Base-by-base conservation (phyloP, 2,888 invertebrate species). In the Orgyia antiqua region DNA sequence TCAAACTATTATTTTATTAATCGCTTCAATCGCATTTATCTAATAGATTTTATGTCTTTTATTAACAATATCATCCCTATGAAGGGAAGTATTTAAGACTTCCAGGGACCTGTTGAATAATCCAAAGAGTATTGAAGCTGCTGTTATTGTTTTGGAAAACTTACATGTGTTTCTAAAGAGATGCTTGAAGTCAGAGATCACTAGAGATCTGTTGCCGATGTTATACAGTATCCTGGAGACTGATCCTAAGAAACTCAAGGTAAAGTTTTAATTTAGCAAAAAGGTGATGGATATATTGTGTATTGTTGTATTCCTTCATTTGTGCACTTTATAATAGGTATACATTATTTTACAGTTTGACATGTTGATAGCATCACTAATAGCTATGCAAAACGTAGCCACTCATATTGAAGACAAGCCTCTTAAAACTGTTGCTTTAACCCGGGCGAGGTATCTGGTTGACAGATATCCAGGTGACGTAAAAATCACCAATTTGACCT, bases 181-280 rank as follows among this genome's bases (percentile, higher is more conserved):
- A 80, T 94, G 96, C 38, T 91, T 93, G 8, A 84, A 90, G 25
- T 93, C 93, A 24, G 94, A 95, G 46, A 89, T 94, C 20, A 90
- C 93, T 51, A 88, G 89, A 2, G 96, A 97, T 63, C 91, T 98
- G 28, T 83, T 98, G 53, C 96, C 96, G 3, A 89, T 97, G 84
- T 84, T 98, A 29, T 96, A 93, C 79, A 91, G 89, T 50, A 93
- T 96, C 12, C 92, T 98, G 62, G 97, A 98, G 58, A 95, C 94
- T 62, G 92, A 93, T 35, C 94, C 94, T 34, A 92, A 94, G 46
- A 95, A 95, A 87, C 94, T 96, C 39, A 96, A 97, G 93, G 97
- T 97, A 73, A n/a, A n/a, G n/a, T n/a, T n/a, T 5, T n/a, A n/a
- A n/a, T n/a, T n/a, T n/a, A n/a, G n/a, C n/a, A n/a, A n/a, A n/a